Base-by-base conservation (phyloP, 2,113 vertebrate genomes). In the Malurus alboscapulatus region DNA sequence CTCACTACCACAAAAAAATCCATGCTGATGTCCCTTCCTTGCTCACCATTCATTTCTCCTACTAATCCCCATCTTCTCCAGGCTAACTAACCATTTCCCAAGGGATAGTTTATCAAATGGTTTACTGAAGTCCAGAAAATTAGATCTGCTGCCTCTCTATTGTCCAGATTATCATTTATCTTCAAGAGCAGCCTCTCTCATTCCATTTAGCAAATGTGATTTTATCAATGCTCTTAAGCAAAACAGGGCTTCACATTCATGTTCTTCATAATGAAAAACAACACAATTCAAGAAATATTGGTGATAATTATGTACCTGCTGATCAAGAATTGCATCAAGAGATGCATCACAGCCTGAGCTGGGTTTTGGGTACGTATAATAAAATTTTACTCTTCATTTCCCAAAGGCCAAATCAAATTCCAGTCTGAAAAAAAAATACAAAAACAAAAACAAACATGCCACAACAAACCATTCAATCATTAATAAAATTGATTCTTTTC, bases 111-210 rank as follows among this genome's bases (percentile, higher is more conserved):
- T 88, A 92, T 81, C 63, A 88, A 84, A 67, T 21, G 13, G 30
- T 63, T 76, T 74, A 69, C 47, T 79, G 12, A 81, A 93, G 40
- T 78, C 68, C 76, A 90, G 75, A 88, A 93, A 90, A 90, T 92
- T 59, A 86, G 18, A 93, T 71, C 53, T 84, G 74, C 48, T 63
- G 44, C 40, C 34, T 74, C 59, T 76, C n/a, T 81, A 59, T 84
- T 88, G 83, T 81, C 67, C 91, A 80, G 59, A 88, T 96, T 66
- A 86, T 63, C 7, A 5, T 57, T 91, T 82, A 62, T 83, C 62
- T 90, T 76, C 44, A 59, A 79, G 32, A 77, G 38, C 34, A 80
- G 34, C 27, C 5, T 42, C 59, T 45, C 54, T 54, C 22, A 19
- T 85, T 83, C 67, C 36, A 32, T 67, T 69, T 44, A 87, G 32